Conservation (phyloP, 2,888 invertebrate species). For the Chrysolina oricalcia region DNA sequence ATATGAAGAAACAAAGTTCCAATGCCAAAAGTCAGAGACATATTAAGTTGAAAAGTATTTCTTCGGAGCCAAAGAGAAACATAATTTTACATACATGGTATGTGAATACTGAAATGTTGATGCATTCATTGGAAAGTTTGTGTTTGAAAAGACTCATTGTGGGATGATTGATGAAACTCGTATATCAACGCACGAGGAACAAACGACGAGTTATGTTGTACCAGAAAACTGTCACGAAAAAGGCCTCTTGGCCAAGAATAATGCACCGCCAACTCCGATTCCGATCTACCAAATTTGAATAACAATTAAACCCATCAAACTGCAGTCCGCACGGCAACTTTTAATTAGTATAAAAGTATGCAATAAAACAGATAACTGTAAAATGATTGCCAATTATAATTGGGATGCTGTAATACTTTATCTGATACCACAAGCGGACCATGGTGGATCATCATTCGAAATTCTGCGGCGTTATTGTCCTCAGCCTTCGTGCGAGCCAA, state of each 20-base stretch:
- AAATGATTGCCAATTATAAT: constrained; percentile 52
- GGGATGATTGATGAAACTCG: too few relatives aligned
- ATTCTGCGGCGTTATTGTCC: constrained; percentile 17
- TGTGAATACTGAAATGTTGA: too few relatives aligned
- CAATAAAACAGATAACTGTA: constrained; percentile 48
- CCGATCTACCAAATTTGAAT: constrained; percentile 41
- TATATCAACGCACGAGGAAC: neutral
- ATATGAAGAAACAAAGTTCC: too few relatives aligned
- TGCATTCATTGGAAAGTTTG: too few relatives aligned
- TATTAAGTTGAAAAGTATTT: too few relatives aligned
- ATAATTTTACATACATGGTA: too few relatives aligned
- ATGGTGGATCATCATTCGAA: constrained; percentile 9
- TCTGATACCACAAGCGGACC: constrained; percentile 43
- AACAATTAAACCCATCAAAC: constrained; percentile 45
- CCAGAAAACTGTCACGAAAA: neutral
- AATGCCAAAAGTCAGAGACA: too few relatives aligned
- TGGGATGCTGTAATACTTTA: constrained; percentile 45
- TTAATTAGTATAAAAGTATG: constrained; percentile 48
- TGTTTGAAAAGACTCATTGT: too few relatives aligned
- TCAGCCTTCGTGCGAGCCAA: neutral
- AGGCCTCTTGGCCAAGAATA: neutral
- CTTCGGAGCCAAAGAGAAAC: too few relatives aligned
- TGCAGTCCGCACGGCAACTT: constrained; percentile 40
- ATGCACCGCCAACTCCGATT: constrained; percentile 15
- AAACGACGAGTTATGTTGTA: neutral